These are phyloP conservation scores for Castor canadensis DNA, from an alignment of 2,113 vertebrate species.

Conservation along the genomic window DNA sequence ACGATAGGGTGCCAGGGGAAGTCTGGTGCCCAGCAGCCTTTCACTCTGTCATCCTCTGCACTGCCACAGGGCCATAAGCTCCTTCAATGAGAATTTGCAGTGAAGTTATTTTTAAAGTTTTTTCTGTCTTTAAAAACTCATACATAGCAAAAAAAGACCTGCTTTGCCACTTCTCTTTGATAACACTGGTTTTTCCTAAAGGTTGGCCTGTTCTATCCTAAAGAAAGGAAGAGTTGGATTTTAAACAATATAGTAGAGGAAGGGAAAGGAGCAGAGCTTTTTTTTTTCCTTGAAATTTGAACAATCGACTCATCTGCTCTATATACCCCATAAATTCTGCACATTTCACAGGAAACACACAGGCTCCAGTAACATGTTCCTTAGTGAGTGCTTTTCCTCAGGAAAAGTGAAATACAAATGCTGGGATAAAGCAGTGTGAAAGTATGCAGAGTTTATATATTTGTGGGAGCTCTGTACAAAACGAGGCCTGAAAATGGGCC, in stretches of 20 bases:
- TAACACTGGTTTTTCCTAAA: not conserved
- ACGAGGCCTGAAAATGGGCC: not conserved
- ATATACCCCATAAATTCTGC: not conserved
- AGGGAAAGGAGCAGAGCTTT: not conserved
- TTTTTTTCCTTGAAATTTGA: not conserved
- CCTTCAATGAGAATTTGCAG: not conserved
- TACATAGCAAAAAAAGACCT: not conserved
- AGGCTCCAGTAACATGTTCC: not conserved
- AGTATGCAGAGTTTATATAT: not conserved
- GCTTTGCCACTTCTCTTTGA: not conserved
- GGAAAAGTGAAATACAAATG: not conserved
- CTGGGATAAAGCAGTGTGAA: not conserved
- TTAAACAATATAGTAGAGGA: not conserved
- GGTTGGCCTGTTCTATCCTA: not conserved
- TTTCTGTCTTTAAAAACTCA: not conserved
- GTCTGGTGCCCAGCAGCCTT: not conserved
- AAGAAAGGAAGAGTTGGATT: not conserved
- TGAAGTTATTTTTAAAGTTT: too few species aligned
- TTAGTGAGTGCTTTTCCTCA: not conserved
- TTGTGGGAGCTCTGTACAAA: not conserved
- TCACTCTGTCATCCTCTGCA: accelerated
- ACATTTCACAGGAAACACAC: not conserved
- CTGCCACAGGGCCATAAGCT: too few species aligned
- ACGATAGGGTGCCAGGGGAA: not conserved
- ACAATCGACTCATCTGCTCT: not conserved